Evolutionary conservation across 2,113 vertebrate genomes (phyloP).

Genomic region (Lamprologus sp.): DNA sequence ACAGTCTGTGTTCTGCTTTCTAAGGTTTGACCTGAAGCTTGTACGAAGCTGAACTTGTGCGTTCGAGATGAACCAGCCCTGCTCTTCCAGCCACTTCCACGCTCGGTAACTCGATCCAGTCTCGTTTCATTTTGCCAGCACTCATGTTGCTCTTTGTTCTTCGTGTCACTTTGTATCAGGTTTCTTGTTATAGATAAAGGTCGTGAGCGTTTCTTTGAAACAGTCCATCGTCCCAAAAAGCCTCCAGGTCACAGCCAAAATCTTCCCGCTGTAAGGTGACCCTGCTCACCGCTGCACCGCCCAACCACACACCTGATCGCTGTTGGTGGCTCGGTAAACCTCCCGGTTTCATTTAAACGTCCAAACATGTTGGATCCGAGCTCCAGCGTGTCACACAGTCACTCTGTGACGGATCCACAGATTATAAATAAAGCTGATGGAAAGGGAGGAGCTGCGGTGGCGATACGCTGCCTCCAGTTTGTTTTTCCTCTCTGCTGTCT

Average conservation of each 20-base stretch:
- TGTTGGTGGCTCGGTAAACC: not conserved
- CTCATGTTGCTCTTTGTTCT: not conserved
- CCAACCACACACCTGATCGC: not conserved
- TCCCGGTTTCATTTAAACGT: not conserved
- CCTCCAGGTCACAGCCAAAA: not conserved
- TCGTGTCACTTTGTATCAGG: not conserved
- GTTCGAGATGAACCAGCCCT: too few relatives aligned
- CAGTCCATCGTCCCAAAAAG: not conserved
- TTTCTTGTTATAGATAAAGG: not conserved
- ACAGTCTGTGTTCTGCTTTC: too few relatives aligned
- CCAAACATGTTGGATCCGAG: slow-evolving; percentile 25
- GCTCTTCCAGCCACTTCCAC: not conserved
- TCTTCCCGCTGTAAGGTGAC: not conserved
- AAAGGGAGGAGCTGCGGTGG: not conserved
- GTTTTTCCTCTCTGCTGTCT: not conserved
- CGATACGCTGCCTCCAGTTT: not conserved
- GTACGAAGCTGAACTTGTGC: too few relatives aligned
- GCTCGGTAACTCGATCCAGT: not conserved
- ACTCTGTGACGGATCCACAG: not conserved
- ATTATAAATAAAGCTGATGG: not conserved
- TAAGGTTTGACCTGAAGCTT: too few relatives aligned
- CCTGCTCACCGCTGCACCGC: not conserved
- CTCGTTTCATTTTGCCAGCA: not conserved
- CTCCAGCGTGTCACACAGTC: not conserved
- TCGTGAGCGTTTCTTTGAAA: not conserved